Percentiles rank a stretch among this genome's conserved stretches.
Conservation (phyloP, 2,888 invertebrate genomes). For the Koerneria pararmatus region DNA sequence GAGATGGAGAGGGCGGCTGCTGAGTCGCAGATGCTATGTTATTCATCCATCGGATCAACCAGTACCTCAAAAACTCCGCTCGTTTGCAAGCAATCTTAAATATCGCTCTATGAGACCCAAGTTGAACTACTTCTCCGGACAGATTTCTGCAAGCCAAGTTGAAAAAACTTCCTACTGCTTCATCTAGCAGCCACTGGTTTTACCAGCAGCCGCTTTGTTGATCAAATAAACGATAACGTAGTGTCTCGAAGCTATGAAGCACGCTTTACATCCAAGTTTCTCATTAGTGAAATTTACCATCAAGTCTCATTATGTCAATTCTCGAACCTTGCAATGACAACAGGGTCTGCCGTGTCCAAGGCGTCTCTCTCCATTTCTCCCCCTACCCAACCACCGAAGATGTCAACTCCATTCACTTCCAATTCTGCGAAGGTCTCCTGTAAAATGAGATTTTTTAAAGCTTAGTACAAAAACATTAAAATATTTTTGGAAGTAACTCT, state of each 20-base stretch:
- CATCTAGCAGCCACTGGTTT: background rate
- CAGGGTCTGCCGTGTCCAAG: conserved; percentile 56
- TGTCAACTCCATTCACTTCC: conserved; percentile 47
- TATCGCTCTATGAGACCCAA: too few relatives aligned
- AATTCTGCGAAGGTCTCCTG: conserved; percentile 42
- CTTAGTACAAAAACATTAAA: too few relatives aligned
- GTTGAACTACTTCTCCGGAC: too few relatives aligned
- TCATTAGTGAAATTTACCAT: too few relatives aligned
- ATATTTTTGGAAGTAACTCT: too few relatives aligned
- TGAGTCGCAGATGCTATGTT: conserved; percentile 49
- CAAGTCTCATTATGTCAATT: background rate
- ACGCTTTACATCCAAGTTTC: too few relatives aligned
- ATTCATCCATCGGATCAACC: conserved; percentile 57
- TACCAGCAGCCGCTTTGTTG: background rate
- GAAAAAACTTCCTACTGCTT: too few relatives aligned
- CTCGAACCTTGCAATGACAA: conserved; percentile 50
- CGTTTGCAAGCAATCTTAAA: background rate
- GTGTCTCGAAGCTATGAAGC: background rate
- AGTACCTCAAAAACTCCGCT: conserved; percentile 32
- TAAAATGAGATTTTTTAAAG: too few relatives aligned
- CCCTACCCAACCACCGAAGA: conserved; percentile 57
- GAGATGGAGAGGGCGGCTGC: conserved; percentile 29
- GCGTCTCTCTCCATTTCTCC: conserved; percentile 37
- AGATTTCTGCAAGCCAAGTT: too few relatives aligned
- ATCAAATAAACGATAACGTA: background rate